A percentile compares a stretch with the other conserved stretches of the same genome.
These are phyloP conservation scores for fruit fly (Drosophila melanogaster) DNA, from an alignment of 1,140 invertebrate species.

Conservation along the genomic window Release_6_plus_ISO1_MT NC_004354.4:16530501-16531000, in stretches of 20 bases:
- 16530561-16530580: conserved; percentile 30
- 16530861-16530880: not conserved
- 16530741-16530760: too few relatives aligned
- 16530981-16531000: not conserved
- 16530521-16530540: conserved; percentile 32
- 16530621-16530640: too few relatives aligned
- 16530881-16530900: conserved; percentile 13
- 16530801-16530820: not conserved
- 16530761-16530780: too few relatives aligned
- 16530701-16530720: too few relatives aligned
- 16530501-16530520: conserved; percentile 31
- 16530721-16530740: too few relatives aligned
- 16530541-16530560: conserved; percentile 33
- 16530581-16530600: conserved; percentile 1
- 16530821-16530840: not conserved
- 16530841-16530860: not conserved
- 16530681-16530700: too few relatives aligned
- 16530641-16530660: too few relatives aligned
- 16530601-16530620: not conserved
- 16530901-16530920: conserved; percentile 28
- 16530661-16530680: not conserved
- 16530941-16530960: conserved; percentile 9
- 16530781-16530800: too few relatives aligned
- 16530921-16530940: conserved; percentile 19
- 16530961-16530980: not conserved